Percentiles rank a stretch among this genome's conserved stretches.
Conservation (phyloP, 2,888 invertebrate genomes). For the Mayetiola destructor region DNA sequence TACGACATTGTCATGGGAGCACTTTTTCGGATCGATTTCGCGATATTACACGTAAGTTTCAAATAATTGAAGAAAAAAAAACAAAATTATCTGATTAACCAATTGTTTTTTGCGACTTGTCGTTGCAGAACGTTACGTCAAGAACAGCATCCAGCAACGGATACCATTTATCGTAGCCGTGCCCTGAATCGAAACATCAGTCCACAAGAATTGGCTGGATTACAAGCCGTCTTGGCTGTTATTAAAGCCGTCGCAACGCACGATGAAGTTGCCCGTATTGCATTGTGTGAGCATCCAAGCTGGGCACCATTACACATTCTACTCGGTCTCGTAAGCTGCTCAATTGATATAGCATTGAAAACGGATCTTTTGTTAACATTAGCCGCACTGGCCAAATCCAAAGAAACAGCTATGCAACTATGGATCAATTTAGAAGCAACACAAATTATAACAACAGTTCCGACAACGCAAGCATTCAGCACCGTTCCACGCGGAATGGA, state of each 20-base stretch:
- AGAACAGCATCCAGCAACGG: constrained; percentile 48
- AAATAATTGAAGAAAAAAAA: too few species aligned
- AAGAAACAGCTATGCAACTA: constrained; percentile 61
- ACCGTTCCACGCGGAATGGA: constrained; percentile 42
- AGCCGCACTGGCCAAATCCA: constrained; percentile 61
- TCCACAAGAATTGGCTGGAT: constrained; percentile 69
- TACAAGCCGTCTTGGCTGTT: constrained; percentile 65
- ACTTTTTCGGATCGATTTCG: constrained; percentile 65
- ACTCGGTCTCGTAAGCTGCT: constrained; percentile 72
- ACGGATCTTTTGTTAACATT: constrained; percentile 66
- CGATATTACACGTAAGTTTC: constrained; percentile 49
- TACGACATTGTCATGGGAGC: constrained; percentile 62
- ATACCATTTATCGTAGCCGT: constrained; percentile 47
- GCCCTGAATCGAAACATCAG: constrained; percentile 48
- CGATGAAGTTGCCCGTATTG: constrained; percentile 65
- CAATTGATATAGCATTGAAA: constrained; percentile 72
- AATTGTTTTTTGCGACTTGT: too few species aligned
- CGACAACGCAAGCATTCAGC: constrained; percentile 43
- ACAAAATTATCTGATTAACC: too few species aligned
- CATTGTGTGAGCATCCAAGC: constrained; percentile 73
- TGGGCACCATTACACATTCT: constrained; percentile 73
- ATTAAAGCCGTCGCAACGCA: constrained; percentile 62
- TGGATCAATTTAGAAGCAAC: constrained; percentile 79
- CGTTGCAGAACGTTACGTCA: constrained; percentile 56
- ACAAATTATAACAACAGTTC: constrained; percentile 58